Conservation (phyloP, 64 coral and sea anemone genomes). For the Astreopora myriophthalma region DNA sequence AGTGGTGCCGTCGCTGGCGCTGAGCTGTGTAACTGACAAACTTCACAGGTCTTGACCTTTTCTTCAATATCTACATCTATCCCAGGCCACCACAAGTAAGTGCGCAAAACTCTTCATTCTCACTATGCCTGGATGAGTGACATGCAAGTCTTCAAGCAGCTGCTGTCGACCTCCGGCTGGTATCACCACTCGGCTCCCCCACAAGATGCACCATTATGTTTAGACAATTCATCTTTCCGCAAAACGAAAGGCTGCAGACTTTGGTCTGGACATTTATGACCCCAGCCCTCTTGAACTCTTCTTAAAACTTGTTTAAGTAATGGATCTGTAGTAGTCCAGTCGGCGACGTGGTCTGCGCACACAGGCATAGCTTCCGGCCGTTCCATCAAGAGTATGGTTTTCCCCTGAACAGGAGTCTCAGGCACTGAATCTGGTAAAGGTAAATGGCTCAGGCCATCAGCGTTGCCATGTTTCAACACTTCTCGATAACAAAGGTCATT, state of each 20-base stretch:
- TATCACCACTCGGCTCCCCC: not conserved
- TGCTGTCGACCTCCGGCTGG: not conserved
- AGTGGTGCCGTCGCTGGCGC: conserved; percentile 15
- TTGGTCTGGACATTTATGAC: not conserved
- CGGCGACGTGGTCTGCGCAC: not conserved
- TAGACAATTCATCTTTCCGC: not conserved
- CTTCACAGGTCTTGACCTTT: too few species aligned
- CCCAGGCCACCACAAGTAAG: too few species aligned
- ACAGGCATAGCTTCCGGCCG: not conserved
- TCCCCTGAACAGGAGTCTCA: not conserved
- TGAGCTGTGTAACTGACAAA: conserved; percentile 15
- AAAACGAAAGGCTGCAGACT: not conserved
- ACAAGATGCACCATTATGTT: not conserved
- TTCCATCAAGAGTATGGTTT: not conserved
- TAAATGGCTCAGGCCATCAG: conserved; percentile 17
- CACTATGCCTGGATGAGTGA: too few species aligned
- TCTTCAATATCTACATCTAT: too few species aligned
- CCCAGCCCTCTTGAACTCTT: not conserved
- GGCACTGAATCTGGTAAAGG: not conserved
- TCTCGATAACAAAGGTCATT: not conserved
- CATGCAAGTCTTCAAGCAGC: not conserved
- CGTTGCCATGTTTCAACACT: not conserved
- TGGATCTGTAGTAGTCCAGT: conserved; percentile 8
- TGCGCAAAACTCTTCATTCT: too few species aligned
- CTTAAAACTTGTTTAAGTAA: not conserved